These are phyloP conservation scores for Nylanderia fulva DNA, from an alignment of 1,140 invertebrate genomes.

Conservation along the genomic window DNA sequence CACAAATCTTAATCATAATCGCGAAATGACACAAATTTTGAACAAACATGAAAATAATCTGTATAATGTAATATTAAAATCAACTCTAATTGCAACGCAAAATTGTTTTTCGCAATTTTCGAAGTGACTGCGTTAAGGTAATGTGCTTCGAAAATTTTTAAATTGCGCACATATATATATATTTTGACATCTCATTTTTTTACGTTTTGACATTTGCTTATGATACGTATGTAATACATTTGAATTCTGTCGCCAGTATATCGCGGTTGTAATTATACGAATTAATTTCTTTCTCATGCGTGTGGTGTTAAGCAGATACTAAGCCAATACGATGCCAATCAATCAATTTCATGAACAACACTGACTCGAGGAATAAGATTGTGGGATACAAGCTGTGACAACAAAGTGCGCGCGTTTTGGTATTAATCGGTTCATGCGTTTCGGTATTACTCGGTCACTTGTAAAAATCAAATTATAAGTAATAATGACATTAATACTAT, in stretches of 20 bases:
- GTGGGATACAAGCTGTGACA: constrained; percentile 20
- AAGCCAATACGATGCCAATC: constrained; percentile 46
- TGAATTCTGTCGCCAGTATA: background rate
- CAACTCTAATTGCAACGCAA: constrained; percentile 16
- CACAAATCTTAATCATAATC: background rate
- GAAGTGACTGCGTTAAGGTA: background rate
- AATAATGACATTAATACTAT: constrained; percentile 22
- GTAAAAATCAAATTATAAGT: constrained; percentile 35
- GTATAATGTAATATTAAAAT: background rate
- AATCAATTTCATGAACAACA: constrained; percentile 55
- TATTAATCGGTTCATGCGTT: constrained; percentile 14
- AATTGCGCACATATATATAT: constrained; percentile 36
- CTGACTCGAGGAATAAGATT: constrained; percentile 6
- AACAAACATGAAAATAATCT: background rate
- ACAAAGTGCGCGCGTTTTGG: background rate
- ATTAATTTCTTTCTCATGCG: background rate
- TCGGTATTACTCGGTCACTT: constrained; percentile 16
- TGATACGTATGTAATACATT: background rate
- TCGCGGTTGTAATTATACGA: background rate
- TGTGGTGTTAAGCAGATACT: constrained; percentile 25
- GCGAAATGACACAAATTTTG: background rate
- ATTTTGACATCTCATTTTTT: constrained; percentile 22
- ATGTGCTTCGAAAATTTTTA: constrained; percentile 10
- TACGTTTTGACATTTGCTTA: background rate
- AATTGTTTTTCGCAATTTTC: constrained; percentile 52